Base-by-base conservation (phyloP, 2,888 invertebrate species). In the Hoplodrina ambigua region DNA sequence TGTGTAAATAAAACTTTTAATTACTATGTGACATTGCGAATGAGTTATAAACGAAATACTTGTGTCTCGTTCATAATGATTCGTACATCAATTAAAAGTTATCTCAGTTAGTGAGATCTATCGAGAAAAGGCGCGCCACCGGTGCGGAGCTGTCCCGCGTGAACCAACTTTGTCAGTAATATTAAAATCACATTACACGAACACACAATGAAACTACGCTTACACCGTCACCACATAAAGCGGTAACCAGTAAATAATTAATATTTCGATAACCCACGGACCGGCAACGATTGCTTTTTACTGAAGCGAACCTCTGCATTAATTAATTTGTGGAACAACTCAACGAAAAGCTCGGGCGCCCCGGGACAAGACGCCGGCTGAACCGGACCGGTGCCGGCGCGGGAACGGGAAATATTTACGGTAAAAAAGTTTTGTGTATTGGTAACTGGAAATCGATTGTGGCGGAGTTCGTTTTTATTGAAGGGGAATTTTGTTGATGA, bases 241-340 rank as follows among this genome's bases (percentile, higher is more conserved):
- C 44, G 60, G 58, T 69, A 56, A 72, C 72, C 56, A 66, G 72
- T 79, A 33, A 75, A 82, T 81, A 82, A 83, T 76, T 65, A 69
- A 76, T 74, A 74, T 82, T 75, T 69, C 17, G 72, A 81, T 69
- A 52, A 54, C 61, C 58, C 49, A 15, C 50, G 49, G 62, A 44
- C 55, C 62, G 54, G 69, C 33, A 60, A 60, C 59, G 52, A 75
- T 72, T 60, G 80, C 59, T 61, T 77, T 61, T 63, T 74, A 77
- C 76, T 80, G 82, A 84, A 83, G 84, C 81, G 73, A 75, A 77
- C 76, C 83, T 84, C 72, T 64, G 78, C 85, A 87, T 87, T 89
- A 88, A 89, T 89, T 89, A 88, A 88, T 88, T 88, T 86, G 83
- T 72, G 79, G 80, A 85, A 85, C 86, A 85, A 81, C 72, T 75